Evolutionary conservation across 2,113 vertebrate genomes (phyloP).

Genomic region (Megalops atlanticus): DNA sequence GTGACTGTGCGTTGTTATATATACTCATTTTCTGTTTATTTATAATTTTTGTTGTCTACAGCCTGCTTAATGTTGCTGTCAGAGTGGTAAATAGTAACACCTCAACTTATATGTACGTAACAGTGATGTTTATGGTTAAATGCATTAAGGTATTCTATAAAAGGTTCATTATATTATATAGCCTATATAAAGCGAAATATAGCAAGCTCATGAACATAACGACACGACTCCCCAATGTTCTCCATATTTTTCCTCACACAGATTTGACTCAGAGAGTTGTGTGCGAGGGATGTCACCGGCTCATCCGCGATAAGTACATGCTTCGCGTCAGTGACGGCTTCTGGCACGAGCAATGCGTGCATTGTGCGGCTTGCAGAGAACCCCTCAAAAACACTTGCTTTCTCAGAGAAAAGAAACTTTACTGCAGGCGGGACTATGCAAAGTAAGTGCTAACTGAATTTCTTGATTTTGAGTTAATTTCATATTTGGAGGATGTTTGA

Average conservation of each 20-base stretch:
- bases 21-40: too few relatives aligned
- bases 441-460: slow-evolving; percentile 75
- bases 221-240: not conserved
- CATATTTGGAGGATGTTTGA: too few relatives aligned
- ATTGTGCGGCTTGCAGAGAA: slow-evolving; percentile 85
- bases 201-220: not conserved
- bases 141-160: not conserved
- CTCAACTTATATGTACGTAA: too few relatives aligned
- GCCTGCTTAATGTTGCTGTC: too few relatives aligned
- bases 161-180: too few relatives aligned
- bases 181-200: not conserved
- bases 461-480: not conserved
- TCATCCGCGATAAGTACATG: slow-evolving; percentile 89
- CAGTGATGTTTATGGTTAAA: too few relatives aligned
- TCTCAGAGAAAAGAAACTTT: slow-evolving; percentile 88
- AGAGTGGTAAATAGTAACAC: too few relatives aligned
- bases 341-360: slow-evolving; percentile 94
- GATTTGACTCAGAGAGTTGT: slow-evolving; percentile 74
- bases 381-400: slow-evolving; percentile 89
- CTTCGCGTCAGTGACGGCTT: slow-evolving; percentile 87
- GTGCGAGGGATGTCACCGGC: slow-evolving; percentile 86
- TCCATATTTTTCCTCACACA: slow-evolving; percentile 38
- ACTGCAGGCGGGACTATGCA: slow-evolving; percentile 90
- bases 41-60: too few relatives aligned
- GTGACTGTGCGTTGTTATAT: too few relatives aligned